phyloP scores from a whole-genome alignment of 2,888 invertebrate genomes.

The Drosophila maculinotata region DNA sequence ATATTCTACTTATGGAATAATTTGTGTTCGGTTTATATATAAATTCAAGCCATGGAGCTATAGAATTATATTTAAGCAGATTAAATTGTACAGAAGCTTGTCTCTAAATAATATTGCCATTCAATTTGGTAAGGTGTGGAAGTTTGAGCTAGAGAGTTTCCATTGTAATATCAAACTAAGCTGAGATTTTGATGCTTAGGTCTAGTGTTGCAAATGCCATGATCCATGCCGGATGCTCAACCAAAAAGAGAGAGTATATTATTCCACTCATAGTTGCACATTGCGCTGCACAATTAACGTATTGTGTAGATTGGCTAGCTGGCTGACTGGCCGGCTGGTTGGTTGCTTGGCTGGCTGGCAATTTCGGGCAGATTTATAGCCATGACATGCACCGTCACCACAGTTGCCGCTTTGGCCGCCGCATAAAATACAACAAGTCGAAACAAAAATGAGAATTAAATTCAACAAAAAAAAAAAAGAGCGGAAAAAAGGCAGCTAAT shows the following conservation, averaged over 20 bases:
- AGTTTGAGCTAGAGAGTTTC: too few species aligned
- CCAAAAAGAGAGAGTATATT: neutral
- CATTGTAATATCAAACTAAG: too few species aligned
- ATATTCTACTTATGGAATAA: too few species aligned
- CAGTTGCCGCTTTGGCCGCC: slow-evolving; percentile 28
- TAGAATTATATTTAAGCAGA: too few species aligned
- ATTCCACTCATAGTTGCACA: slow-evolving; percentile 55
- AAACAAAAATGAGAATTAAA: slow-evolving; percentile 9
- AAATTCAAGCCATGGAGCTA: too few species aligned
- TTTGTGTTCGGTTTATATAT: too few species aligned
- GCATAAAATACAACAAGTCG: slow-evolving; percentile 7
- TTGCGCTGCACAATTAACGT: slow-evolving; percentile 67
- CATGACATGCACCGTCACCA: slow-evolving; percentile 77
- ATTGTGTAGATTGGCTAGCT: slow-evolving; percentile 40
- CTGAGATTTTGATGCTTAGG: too few species aligned
- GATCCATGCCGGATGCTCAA: neutral
- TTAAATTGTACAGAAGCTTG: too few species aligned
- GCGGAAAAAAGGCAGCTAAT: slow-evolving; percentile 41
- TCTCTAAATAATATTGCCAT: too few species aligned
- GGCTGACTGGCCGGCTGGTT: slow-evolving; percentile 23
- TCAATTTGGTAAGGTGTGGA: too few species aligned
- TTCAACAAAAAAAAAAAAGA: slow-evolving; percentile 11
- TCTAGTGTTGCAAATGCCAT: neutral
- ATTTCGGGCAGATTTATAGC: slow-evolving; percentile 74
- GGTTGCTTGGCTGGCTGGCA: slow-evolving; percentile 51